Percentiles rank a stretch among this genome's conserved stretches.
Conservation (phyloP, 2,113 vertebrate species). For the Catagonus wagneri region DNA sequence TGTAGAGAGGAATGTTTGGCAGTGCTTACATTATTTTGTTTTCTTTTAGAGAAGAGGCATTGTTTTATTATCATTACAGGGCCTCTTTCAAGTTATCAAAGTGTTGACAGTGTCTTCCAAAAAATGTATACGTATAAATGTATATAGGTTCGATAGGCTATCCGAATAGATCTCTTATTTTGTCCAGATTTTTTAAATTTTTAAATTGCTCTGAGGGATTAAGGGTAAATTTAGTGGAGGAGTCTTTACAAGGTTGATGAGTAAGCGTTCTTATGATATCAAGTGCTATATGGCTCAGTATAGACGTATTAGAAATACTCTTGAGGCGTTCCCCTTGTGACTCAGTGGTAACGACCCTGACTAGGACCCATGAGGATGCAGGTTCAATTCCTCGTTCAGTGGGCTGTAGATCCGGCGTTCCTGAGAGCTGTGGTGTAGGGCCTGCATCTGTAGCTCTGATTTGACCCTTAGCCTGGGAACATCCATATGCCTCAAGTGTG, state of each 20-base stretch:
- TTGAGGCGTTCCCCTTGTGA: background rate
- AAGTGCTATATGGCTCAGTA: background rate
- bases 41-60: constrained; percentile 25
- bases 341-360: no score
- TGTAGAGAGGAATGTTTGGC: background rate
- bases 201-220: background rate
- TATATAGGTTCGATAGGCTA: background rate
- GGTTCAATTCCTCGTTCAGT: no score
- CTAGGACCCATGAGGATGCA: no score
- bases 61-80: background rate
- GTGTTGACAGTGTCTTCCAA: background rate
- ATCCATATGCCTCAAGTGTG: no score
- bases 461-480: no score
- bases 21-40: background rate
- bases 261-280: background rate
- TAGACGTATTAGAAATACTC: background rate
- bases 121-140: background rate
- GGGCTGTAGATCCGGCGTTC: no score
- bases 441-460: no score
- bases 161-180: background rate
- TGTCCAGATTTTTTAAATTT: background rate
- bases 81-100: background rate
- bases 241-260: background rate
- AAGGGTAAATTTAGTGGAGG: background rate
- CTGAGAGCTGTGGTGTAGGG: no score